These are phyloP conservation scores for Pterostichus madidus DNA, from an alignment of 2,888 invertebrate species.

Conservation along the genomic window DNA sequence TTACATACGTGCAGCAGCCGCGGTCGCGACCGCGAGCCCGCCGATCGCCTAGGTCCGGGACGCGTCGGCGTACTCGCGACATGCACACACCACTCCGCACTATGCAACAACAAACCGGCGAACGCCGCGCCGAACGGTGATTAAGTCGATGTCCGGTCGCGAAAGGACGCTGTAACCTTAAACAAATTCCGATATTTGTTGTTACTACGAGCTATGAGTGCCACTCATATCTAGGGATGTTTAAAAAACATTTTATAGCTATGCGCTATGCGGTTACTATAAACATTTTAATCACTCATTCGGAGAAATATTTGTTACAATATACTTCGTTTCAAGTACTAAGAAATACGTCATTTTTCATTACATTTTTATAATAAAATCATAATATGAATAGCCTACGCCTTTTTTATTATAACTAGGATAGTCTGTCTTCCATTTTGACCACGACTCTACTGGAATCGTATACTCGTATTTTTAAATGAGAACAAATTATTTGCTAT, in stretches of 20 bases:
- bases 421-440: no score
- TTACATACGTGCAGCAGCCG: conserved; percentile 39
- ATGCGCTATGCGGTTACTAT: neutral
- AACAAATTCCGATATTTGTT: neutral
- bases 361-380: no score
- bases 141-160: neutral
- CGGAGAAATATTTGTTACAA: no score
- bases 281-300: neutral
- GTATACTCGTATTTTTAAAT: no score
- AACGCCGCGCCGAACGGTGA: conserved; percentile 1
- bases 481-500: no score
- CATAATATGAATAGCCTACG: no score
- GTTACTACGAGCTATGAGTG: neutral
- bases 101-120: conserved; percentile 4
- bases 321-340: no score
- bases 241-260: neutral
- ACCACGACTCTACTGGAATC: no score
- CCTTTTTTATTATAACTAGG: no score
- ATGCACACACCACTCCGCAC: neutral
- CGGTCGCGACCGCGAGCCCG: neutral
- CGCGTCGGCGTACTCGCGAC: conserved; percentile 44
- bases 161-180: neutral
- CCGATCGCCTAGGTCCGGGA: conserved; percentile 54
- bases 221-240: neutral
- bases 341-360: no score